Evolutionary conservation across 2,888 invertebrate genomes (phyloP), one percentile per base, ranked within the genome.

Genomic region (Leptopilina syphax): DNA sequence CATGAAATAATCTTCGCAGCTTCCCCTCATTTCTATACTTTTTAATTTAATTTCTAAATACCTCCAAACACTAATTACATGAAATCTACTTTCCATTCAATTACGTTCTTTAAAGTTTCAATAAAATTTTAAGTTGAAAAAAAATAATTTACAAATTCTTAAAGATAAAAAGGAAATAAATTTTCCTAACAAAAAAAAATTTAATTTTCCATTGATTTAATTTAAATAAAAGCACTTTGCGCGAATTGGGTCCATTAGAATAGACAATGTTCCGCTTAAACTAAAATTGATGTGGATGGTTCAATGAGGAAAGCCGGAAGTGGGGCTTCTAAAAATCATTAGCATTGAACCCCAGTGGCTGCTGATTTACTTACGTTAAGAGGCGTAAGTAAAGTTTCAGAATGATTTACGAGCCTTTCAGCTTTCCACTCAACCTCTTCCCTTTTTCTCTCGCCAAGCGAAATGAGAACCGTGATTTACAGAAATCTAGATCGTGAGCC

Each of bases 1-100:
- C 81, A 82, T 81, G 73, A 82, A 82, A 81, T 84, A 81, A 82
- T 82, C 82, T 81, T 77, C 81, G 79, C 80, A 81, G 78, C 82
- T 80, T 82, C 83, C 34, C 3, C 34, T 34, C 54, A 63, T 73
- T 57, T 76, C 57, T 65, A 73, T 78, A 34, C 6, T 13, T n/a
- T 47, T 63, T 24, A 18, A 63, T 63, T 63, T 18, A 18, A 63
- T 63, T 63, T 63, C n/a, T n/a, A 60, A 60, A 60, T 4, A 60
- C n/a, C 34, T 60, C 24, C 9, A 63, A 63, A 63, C 63, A 9
- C 9, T 9, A 63, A 63, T 63, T 63, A 63, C 8, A 8, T 0
- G 44, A 50, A 50, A 50, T 10, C 9, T 60, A 34, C 60, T 18
- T 63, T 63, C 24, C 7, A 44, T 44, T 44, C 44, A 44, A 44